Evolutionary conservation across 2,888 invertebrate genomes (phyloP).

Genomic region (Ophion ellenae): DNA sequence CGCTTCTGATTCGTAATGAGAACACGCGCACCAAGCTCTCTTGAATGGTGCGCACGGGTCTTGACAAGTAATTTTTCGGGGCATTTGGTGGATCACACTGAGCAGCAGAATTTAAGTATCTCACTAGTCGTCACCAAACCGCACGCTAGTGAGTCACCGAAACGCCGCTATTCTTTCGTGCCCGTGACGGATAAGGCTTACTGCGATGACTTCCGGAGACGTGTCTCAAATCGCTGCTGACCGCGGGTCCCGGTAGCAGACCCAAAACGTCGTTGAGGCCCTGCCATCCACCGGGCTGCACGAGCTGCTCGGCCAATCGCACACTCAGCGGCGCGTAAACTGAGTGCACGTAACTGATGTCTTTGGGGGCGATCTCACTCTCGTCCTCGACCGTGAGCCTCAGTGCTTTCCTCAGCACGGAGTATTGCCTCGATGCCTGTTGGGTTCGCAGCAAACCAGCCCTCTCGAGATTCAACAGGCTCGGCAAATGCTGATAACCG

Average conservation of each 20-base stretch:
- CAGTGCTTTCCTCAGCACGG: slow-evolving; percentile 91
- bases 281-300: slow-evolving; percentile 91
- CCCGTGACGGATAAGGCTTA: slow-evolving; percentile 57
- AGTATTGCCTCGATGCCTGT: slow-evolving; percentile 89
- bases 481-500: slow-evolving; percentile 92
- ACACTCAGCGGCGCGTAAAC: slow-evolving; percentile 97
- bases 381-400: slow-evolving; percentile 95
- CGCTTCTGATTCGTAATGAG: too few species aligned
- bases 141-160: too few species aligned
- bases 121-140: too few species aligned
- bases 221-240: slow-evolving; percentile 79
- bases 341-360: slow-evolving; percentile 96
- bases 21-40: too few species aligned
- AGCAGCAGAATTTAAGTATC: too few species aligned
- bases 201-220: slow-evolving; percentile 68
- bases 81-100: too few species aligned
- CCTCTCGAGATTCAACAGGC: slow-evolving; percentile 94
- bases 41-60: too few species aligned
- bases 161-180: not conserved
- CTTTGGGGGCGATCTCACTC: slow-evolving; percentile 92
- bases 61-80: too few species aligned
- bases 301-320: slow-evolving; percentile 92
- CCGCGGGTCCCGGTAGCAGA: slow-evolving; percentile 91
- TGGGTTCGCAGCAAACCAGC: slow-evolving; percentile 92
- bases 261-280: slow-evolving; percentile 93